Evolutionary conservation across 2,113 vertebrate genomes (phyloP), one percentile per base, ranked within the genome.

Genomic region (Calcarius ornatus): DNA sequence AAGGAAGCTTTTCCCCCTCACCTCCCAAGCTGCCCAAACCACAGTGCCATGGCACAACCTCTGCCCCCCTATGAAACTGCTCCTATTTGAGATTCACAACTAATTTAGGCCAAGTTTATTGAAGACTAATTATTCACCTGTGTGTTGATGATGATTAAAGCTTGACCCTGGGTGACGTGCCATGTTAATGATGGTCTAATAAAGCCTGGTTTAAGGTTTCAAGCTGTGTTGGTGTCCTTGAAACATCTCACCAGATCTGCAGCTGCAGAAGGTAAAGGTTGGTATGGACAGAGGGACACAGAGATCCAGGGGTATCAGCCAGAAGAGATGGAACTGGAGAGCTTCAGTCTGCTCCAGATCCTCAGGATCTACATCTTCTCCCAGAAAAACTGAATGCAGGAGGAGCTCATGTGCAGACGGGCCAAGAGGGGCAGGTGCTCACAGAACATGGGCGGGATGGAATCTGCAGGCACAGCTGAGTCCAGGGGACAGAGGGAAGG

Each of bases 401-500:
- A 65, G 33, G 43, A 50, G 27, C 21, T 57, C 4, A 2, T 10
- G 17, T 31, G 31, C 21, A 33, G 35, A 10, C 48, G 61, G n/a
- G 6, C 33, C 33, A 23, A 28, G 73, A 38, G 54, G n/a, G 10
- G 42, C 35, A 42, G 35, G 14, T 12, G 43, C 31, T 33, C 27
- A 12, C 17, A 33, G 45, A 13, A 21, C 22, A 21, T 0, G 28
- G 38, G 18, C 1, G 4, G 4, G 50, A 28, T 3, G 12, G 45
- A 31, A 25, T 7, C 0, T 6, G n/a, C 38, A 43, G 53, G 28
- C 51, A 65, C 22, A 16, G 66, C 21, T 12, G 1, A 21, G 13
- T 9, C 5, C 30, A 59, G 37, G 16, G 31, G 23, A 3, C 22
- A 51, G 23, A 77, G 43, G 73, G 57, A 38, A 50, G 30, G 22